Conservation (phyloP, 2,888 invertebrate species). For the Drosophila suboccidentalis region DNA sequence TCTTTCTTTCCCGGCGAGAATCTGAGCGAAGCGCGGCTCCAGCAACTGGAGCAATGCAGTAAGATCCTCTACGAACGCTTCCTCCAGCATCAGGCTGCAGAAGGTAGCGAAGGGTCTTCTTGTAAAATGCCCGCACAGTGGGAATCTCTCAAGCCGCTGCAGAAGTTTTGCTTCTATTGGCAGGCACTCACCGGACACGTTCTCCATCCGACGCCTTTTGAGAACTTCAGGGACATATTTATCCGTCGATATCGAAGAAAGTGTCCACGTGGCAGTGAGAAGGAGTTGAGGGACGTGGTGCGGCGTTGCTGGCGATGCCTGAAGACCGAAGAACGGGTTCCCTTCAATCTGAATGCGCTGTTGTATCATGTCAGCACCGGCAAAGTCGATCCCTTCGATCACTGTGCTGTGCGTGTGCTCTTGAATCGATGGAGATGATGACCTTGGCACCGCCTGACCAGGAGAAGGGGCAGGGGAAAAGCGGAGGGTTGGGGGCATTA, state of each 20-base stretch:
- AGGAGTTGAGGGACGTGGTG: not conserved
- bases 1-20: not conserved
- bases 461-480: not conserved
- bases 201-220: constrained; percentile 55
- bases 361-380: constrained; percentile 63
- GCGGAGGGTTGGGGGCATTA: constrained; percentile 18
- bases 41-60: constrained; percentile 34
- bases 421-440: constrained; percentile 50
- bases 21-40: not conserved
- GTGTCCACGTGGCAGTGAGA: constrained; percentile 3
- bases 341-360: constrained; percentile 70
- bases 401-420: constrained; percentile 59
- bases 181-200: constrained; percentile 53
- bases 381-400: constrained; percentile 63
- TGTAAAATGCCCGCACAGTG: constrained; percentile 28
- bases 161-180: constrained; percentile 72
- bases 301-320: constrained; percentile 48
- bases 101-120: not conserved
- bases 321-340: constrained; percentile 49
- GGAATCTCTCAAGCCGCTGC: constrained; percentile 38
- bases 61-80: constrained; percentile 29
- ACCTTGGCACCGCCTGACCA: constrained; percentile 17
- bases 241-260: not conserved
- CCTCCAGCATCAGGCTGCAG: not conserved
- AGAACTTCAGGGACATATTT: constrained; percentile 64